Evolutionary conservation across 1,140 invertebrate species (phyloP).

Genomic region (Kradibia gibbosae): DNA sequence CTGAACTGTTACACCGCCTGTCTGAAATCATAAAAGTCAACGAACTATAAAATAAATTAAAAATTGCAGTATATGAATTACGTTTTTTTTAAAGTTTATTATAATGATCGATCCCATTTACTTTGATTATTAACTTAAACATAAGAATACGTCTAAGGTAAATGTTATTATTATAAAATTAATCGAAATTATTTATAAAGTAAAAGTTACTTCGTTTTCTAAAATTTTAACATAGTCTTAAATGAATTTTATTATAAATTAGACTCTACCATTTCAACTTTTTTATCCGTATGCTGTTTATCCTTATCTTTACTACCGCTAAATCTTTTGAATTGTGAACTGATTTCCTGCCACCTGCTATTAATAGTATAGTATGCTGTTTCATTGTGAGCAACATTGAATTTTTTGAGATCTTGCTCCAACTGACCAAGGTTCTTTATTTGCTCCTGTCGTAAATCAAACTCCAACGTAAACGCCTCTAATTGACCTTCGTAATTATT

Average conservation of each 20-base stretch:
- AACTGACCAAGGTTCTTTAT: slow-evolving; percentile 72
- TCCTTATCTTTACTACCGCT: slow-evolving; percentile 70
- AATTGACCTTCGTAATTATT: slow-evolving; percentile 75
- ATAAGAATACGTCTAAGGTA: too few species aligned
- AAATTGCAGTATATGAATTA: neutral
- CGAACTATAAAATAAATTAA: neutral
- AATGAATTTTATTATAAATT: slow-evolving; percentile 40
- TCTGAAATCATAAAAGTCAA: slow-evolving; percentile 44
- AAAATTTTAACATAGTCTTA: too few species aligned
- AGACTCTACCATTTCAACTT: slow-evolving; percentile 69
- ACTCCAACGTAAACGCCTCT: slow-evolving; percentile 69
- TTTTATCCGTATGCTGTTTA: slow-evolving; percentile 69
- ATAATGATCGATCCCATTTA: too few species aligned
- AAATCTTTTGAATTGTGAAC: slow-evolving; percentile 71
- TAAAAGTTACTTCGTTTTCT: too few species aligned
- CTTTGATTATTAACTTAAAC: too few species aligned
- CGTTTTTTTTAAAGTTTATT: neutral
- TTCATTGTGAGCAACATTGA: slow-evolving; percentile 67
- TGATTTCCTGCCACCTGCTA: slow-evolving; percentile 70
- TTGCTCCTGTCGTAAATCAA: slow-evolving; percentile 69
- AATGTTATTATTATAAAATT: too few species aligned
- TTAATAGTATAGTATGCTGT: slow-evolving; percentile 66
- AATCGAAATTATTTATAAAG: too few species aligned
- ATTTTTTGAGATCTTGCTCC: slow-evolving; percentile 70
- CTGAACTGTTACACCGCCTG: slow-evolving; percentile 60